Evolutionary conservation across 2,888 invertebrate species (phyloP), one percentile per base, ranked within the genome.

Genomic region (Scaptomyza caliginosa): DNA sequence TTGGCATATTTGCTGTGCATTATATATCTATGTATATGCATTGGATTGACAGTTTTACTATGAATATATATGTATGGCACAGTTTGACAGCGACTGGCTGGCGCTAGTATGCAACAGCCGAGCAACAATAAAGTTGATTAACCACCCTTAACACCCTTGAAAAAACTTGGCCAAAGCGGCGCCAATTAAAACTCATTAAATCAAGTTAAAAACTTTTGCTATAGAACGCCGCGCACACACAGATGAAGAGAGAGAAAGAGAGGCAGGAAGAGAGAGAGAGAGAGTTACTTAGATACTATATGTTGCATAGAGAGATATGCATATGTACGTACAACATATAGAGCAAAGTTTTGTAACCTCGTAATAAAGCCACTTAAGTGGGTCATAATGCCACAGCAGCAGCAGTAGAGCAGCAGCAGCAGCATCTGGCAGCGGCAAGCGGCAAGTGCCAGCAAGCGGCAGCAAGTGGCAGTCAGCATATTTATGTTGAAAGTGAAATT

Each of bases 351-450:
- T 83, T 78, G 85, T 79, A 88, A 88, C 83, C 86, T 86, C 85
- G 71, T 82, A 79, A 86, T 86, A 87, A 88, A 88, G 86, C 79
- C 86, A 87, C 87, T 88, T 87, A 88, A 88, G 87, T 87, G 87
- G 88, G 86, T 87, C 86, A 84, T 86, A 88, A 88, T 86, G 86
- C 79, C 59, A 46, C 56, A 56, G 68, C 67, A 50, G 43, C 39
- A 34, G 32, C 32, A 13, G 13, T 7, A 1, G 32, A 54, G 67
- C 67, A 50, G 50, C 39, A 39, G 30, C 28, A 30, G 11, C 28
- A n/a, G n/a, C 16, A 51, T 36, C 21, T 45, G 42, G 49, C 45
- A 26, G 48, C 23, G 54, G 67, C 55, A 39, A 42, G 52, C 10
- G 55, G 57, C 48, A 39, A 42, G 52, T n/a, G 55, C 54, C 48